phyloP scores from a whole-genome alignment of 2,888 invertebrate genomes.

The Clanis bilineata region DNA sequence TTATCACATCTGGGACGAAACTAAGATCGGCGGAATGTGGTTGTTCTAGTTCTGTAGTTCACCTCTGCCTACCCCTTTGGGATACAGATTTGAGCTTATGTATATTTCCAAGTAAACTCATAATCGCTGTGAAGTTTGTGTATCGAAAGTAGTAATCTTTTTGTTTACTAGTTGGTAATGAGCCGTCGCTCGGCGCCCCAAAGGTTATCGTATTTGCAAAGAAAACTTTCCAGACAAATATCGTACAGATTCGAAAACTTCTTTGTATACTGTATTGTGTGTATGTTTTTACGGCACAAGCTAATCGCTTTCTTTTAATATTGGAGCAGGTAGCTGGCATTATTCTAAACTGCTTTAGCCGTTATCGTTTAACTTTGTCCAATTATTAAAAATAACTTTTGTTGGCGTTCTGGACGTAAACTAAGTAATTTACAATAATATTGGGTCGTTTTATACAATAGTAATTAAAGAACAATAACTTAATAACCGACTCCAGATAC shows the following conservation, averaged over 20 bases:
- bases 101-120: no score
- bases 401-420: no score
- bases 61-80: no score
- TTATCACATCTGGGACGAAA: no score
- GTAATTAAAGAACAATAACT: no score
- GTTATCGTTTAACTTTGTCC: neutral
- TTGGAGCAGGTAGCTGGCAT: neutral
- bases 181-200: neutral
- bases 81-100: neutral
- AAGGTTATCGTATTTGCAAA: neutral
- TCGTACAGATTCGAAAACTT: neutral
- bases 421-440: no score
- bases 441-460: no score
- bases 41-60: no score
- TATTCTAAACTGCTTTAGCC: neutral
- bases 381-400: neutral
- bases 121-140: no score
- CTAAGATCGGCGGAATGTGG: no score
- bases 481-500: no score
- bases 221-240: conserved; percentile 8
- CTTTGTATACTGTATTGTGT: neutral
- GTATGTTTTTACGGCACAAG: neutral
- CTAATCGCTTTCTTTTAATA: neutral
- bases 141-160: neutral
- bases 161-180: neutral